A percentile compares a stretch with the other conserved stretches of the same genome.
Conservation (phyloP, 2,113 vertebrate species). For the Chelonoidis abingdonii region DNA sequence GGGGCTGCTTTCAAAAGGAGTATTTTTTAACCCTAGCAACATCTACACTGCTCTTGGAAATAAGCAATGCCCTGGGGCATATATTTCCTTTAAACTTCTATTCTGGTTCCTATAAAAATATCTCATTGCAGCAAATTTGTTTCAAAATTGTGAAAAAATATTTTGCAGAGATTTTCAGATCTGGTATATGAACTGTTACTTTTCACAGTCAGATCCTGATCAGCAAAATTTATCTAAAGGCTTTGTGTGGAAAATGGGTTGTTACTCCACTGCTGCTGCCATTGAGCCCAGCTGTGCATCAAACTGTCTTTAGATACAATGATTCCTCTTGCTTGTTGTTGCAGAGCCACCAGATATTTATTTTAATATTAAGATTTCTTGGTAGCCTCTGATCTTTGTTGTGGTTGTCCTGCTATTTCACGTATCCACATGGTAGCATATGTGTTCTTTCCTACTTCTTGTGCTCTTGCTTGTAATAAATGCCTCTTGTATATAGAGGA, state of each 20-base stretch:
- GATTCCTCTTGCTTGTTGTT: neutral
- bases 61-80: rapidly evolving
- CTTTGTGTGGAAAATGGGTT: rapidly evolving
- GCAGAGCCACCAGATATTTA: neutral
- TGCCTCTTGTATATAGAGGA: rapidly evolving
- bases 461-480: rapidly evolving
- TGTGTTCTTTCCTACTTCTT: rapidly evolving
- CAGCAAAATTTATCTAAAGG: neutral
- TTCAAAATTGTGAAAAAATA: neutral
- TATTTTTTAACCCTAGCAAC: rapidly evolving
- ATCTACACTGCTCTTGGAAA: neutral
- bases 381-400: neutral
- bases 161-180: neutral
- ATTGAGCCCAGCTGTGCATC: rapidly evolving
- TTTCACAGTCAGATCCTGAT: rapidly evolving
- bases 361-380: neutral
- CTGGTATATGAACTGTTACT: neutral
- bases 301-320: neutral
- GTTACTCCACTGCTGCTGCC: rapidly evolving
- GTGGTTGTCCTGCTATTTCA: rapidly evolving
- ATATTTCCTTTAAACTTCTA: rapidly evolving
- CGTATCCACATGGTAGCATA: rapidly evolving
- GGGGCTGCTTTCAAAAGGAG: neutral
- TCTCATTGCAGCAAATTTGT: neutral
- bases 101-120: rapidly evolving